phyloP scores from a whole-genome alignment of 2,888 invertebrate genomes.

The Diplolepis rosae region DNA sequence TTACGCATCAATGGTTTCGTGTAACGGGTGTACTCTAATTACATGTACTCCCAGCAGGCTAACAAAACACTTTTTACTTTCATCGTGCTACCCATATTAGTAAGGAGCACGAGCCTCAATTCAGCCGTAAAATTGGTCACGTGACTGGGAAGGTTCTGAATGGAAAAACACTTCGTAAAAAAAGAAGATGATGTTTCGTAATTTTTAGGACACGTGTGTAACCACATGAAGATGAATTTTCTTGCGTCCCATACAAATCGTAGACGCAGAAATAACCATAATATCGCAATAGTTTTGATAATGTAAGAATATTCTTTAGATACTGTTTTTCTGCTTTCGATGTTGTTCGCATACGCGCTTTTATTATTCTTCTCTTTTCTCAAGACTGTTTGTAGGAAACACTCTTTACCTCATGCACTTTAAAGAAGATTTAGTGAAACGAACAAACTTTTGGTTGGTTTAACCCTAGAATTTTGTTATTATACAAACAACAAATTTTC shows the following conservation, averaged over 20 bases:
- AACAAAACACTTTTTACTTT: slow-evolving; percentile 49
- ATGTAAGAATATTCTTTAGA: no score
- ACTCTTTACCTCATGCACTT: no score
- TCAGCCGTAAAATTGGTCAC: slow-evolving; percentile 67
- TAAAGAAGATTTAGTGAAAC: no score
- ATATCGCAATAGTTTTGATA: not conserved
- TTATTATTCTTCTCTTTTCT: no score
- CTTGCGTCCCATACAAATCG: slow-evolving; percentile 46
- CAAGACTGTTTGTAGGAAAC: no score
- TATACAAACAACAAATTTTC: no score
- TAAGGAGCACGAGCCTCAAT: slow-evolving; percentile 51
- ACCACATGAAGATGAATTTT: slow-evolving; percentile 1
- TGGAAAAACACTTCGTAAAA: slow-evolving; percentile 34
- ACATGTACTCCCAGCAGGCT: slow-evolving; percentile 3
- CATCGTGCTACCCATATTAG: slow-evolving; percentile 15
- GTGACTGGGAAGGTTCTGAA: slow-evolving; percentile 63
- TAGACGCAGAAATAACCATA: slow-evolving; percentile 30
- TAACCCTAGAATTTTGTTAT: no score
- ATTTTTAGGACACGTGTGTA: slow-evolving; percentile 6
- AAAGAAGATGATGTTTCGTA: not conserved
- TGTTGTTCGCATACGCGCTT: no score
- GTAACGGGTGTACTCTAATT: slow-evolving; percentile 18
- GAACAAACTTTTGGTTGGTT: no score
- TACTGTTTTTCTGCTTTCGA: no score
- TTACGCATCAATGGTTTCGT: slow-evolving; percentile 1